Evolutionary conservation across 1,140 invertebrate genomes (phyloP), one percentile per base, ranked within the genome.

Genomic region (Psix sp.): DNA sequence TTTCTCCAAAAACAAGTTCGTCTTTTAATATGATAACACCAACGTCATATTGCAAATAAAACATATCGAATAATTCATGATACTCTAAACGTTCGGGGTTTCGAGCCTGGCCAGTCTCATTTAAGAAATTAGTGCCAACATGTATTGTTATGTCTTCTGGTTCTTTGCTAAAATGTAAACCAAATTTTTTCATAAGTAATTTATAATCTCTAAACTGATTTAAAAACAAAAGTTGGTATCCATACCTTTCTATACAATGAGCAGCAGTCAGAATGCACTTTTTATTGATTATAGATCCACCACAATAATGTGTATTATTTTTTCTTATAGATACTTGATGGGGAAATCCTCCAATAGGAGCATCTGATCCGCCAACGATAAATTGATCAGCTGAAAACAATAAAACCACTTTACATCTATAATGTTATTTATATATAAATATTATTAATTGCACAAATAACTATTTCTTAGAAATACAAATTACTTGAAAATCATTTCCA

Each of bases 211-310:
- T n/a, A n/a, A n/a, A n/a, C n/a, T n/a, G 21, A 24, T 5, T 5
- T 5, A 24, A 24, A 5, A 24, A 9, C 9, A 9, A 24, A 4
- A 24, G 4, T 24, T 24, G 21, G 4, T 24, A 9, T 24, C 4
- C n/a, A 9, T 24, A 85, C 84, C 29, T 29, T 5, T 31, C 13
- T 0, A 89, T 73, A 57, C 90, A 91, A 54, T 91, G 90, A 29
- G 88, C 89, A 1, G 90, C 90, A 0, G 90, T 90, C 1, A 91
- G 76, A 17, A 91, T 83, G 67, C 82, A 89, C 45, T 84, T 80
- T 0, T 73, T 59, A 5, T 81, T 83, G 10, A 91, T 76, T 1
- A 91, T 88, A 0, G 90, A 90, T 10, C 89, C 90, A 1, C 90
- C 90, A 38, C 90, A 91, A 36, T 82, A 82, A 24, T 89, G 87